Evolutionary conservation across 2,113 vertebrate genomes (phyloP).

Genomic region (Collichthys lucidus): DNA sequence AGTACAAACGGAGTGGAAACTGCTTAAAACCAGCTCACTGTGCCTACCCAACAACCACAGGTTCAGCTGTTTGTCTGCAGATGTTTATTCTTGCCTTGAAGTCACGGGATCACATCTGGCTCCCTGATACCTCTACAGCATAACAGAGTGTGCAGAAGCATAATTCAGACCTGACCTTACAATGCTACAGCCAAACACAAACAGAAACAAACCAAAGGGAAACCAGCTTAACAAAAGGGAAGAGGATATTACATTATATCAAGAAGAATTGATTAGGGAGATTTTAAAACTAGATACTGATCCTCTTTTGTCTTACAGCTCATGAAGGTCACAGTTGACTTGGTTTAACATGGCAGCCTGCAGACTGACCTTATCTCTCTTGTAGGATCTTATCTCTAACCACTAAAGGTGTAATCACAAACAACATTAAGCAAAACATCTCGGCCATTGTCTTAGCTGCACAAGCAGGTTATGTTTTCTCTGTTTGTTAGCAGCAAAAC

Average conservation of each 20-base stretch:
- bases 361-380: neutral
- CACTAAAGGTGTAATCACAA: conserved; percentile 17
- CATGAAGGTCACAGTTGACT: neutral
- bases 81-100: conserved; percentile 10
- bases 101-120: neutral
- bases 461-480: neutral
- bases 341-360: neutral
- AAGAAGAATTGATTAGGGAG: neutral
- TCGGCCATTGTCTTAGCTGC: neutral
- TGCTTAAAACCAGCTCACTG: neutral
- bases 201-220: neutral
- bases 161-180: conserved; percentile 1
- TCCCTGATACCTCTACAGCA: neutral
- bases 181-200: neutral
- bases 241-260: conserved; percentile 12
- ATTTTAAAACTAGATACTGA: conserved; percentile 15
- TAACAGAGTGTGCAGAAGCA: neutral
- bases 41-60: neutral
- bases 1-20: neutral
- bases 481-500: neutral
- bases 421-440: conserved; percentile 14
- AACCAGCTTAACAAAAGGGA: neutral
- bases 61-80: neutral
- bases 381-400: neutral
- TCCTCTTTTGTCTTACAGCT: neutral